Evolutionary conservation across 2,113 vertebrate species (phyloP).

Genomic region (Phrynocephalus versicolor): DNA sequence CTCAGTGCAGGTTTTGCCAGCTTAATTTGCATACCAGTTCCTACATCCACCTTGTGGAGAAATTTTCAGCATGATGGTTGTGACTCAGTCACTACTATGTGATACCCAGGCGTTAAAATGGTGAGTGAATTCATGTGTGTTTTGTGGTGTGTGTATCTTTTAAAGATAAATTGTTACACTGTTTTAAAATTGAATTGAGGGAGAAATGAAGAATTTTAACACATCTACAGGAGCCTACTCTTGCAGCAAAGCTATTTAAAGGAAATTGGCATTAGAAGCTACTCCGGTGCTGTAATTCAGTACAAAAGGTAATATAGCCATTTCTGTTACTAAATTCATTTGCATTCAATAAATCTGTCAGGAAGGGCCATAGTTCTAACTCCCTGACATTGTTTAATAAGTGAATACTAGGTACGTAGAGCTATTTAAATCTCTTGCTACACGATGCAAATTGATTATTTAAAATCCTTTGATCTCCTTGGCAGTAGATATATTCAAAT

Average conservation of each 20-base stretch:
- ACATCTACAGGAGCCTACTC: too few species aligned
- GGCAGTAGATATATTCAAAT: conserved; percentile 21
- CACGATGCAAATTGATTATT: conserved; percentile 37
- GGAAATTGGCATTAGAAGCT: not conserved
- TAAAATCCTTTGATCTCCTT: conserved; percentile 40
- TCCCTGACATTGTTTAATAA: conserved; percentile 28
- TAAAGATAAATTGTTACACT: not conserved
- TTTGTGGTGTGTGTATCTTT: not conserved
- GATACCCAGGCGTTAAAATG: too few species aligned
- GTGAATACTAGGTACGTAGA: not conserved
- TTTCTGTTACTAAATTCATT: not conserved
- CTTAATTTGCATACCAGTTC: not conserved
- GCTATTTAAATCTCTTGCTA: conserved; percentile 10
- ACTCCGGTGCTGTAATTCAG: conserved; percentile 6
- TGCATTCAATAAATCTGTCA: conserved; percentile 10
- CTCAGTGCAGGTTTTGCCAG: not conserved
- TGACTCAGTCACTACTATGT: not conserved
- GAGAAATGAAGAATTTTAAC: not conserved
- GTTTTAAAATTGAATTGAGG: not conserved
- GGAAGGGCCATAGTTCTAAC: not conserved
- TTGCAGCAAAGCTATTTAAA: too few species aligned
- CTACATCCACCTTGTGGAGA: not conserved
- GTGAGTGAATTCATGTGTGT: not conserved
- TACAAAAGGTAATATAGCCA: not conserved
- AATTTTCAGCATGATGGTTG: not conserved